Base-by-base conservation (phyloP, 2,797 vertebrate species). In the Hyperoplus immaculatus region DNA sequence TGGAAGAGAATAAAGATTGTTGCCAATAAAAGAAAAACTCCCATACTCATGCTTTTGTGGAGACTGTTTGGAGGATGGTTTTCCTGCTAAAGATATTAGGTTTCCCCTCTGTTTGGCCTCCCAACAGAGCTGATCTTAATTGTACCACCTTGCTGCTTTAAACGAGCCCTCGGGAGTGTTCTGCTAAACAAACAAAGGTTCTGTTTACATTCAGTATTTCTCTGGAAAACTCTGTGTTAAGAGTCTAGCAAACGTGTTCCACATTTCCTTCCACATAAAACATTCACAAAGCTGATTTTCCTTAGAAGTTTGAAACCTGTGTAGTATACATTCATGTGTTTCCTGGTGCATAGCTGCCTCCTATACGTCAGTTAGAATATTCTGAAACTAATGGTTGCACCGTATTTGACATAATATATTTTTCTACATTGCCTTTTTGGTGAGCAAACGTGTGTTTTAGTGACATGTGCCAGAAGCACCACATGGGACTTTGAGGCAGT, bases 1-100 rank as follows among this genome's bases (percentile, higher is more conserved):
- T 97, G 96, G 96, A 97, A 95, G 96, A 96, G 94, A 96, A 93
- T 94, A 97, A 96, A 96, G 94, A 94, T 92, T 21, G 86, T 94
- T 95, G 90, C 89, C 92, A 92, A 93, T 91, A 91, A 93, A 87
- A 95, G 93, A 80, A 64, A 66, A 66, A 54, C 42, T 61, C 7
- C 21, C 13, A 8, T 83, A 71, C 82, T 92, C 89, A 88, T 92
- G 75, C 14, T 87, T 94, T 92, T 88, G 67, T 91, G 57, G 29
- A 29, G 18, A 21, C 2, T 4, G 14, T 4, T 54, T 46, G 21
- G 8, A 70, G 29, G 51, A 36, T 8, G 4, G 10, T 41, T 63
- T 4, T 50, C 47, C 49, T 55, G 36, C 6, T 46, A 1, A 13
- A 46, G 62, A 63, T 13, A 11, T 6, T 39, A 29, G 29, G 7